Evolutionary conservation across 2,888 invertebrate species (phyloP), one percentile per base, ranked within the genome.

Genomic region (Ashinkailepas kermadecensis): DNA sequence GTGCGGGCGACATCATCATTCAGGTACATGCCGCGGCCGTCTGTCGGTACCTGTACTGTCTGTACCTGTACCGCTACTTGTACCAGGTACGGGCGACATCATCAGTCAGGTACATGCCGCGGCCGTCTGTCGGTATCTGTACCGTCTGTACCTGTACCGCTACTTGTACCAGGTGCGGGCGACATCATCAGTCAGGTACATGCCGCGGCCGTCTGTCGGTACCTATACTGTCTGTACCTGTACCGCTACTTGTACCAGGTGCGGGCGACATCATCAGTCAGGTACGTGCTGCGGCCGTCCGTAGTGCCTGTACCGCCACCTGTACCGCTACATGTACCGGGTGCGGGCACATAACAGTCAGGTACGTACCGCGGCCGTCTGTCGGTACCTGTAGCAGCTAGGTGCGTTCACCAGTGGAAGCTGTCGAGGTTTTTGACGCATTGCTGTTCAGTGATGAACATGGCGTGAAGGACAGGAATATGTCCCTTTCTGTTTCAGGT

Each of bases 311-410:
- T 80, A 64, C 58, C 74, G 80, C 70, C 18, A 67, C 81, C 59
- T 39, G 39, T 39, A 39, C 39, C 39, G 39, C 39, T 4, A 97
- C 86, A 93, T 95, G 84, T 95, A 95, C 89, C 95, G 95, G 89
- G 94, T 95, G 82, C 91, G 95, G 95, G 95, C 21, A 95, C 88
- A 94, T 95, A 94, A 95, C 85, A 94, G 94, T 85, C 95, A 95
- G 92, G 84, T 84, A 83, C 83, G 83, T 83, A 82, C 83, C 82
- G 83, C 82, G 80, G 83, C 82, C 81, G 10, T 58, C 12, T 12
- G 59, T 81, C 82, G 39, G 39, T 39, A 3, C 39, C 39, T 39
- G 39, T 39, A 39, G 4, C 39, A 39, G 39, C 39, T 39, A 39
- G 39, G 39, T 39, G 39, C 39, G 39, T 39, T 39, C 39, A 39